Evolutionary conservation across 2,113 vertebrate species (phyloP).

Genomic region (Actinemys pallida): DNA sequence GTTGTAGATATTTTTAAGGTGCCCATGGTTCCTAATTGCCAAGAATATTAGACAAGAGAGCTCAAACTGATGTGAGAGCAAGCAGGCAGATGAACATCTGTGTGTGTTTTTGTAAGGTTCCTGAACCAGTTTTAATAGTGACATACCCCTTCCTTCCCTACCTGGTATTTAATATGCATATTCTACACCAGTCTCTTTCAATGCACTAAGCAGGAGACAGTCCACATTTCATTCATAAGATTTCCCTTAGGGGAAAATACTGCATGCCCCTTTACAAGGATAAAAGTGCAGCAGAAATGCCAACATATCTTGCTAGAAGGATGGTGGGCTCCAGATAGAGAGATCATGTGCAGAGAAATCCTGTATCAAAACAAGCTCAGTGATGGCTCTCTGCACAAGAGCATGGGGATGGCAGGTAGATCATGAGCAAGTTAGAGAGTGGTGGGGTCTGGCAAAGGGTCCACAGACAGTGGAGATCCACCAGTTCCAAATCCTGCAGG

Average conservation of each 20-base stretch:
- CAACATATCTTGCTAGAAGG: neutral
- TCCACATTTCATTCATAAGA: neutral
- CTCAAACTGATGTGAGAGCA: neutral
- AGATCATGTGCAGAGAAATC: neutral
- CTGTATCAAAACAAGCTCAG: neutral
- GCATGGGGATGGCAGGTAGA: neutral
- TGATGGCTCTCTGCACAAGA: neutral
- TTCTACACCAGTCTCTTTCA: neutral
- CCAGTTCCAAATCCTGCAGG: neutral
- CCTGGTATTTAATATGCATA: neutral
- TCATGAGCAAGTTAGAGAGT: neutral
- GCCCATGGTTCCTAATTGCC: neutral
- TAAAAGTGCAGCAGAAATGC: neutral
- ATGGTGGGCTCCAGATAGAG: neutral
- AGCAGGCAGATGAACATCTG: neutral
- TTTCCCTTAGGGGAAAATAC: neutral
- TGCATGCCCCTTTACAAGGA: neutral
- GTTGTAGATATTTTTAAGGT: constrained; percentile 10
- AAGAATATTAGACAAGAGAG: neutral
- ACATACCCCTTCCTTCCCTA: neutral
- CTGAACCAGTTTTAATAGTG: neutral
- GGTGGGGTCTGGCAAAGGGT: neutral
- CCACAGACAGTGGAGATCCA: neutral
- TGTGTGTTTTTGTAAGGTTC: neutral
- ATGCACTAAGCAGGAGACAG: neutral